These are phyloP conservation scores for Lithodes maja DNA, from an alignment of 2,888 invertebrate genomes.

Conservation along the genomic window DNA sequence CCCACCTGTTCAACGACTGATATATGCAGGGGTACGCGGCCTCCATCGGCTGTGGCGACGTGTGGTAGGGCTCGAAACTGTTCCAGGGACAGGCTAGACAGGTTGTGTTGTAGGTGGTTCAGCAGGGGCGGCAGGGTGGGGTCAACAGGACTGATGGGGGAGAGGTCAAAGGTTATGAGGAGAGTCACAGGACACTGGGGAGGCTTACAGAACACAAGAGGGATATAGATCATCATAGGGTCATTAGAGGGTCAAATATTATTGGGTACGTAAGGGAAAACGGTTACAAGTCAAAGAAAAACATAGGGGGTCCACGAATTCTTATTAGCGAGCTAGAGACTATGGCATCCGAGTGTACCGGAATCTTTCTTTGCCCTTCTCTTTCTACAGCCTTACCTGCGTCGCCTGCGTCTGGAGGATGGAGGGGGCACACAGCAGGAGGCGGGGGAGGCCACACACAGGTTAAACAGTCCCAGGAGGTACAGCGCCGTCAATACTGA, in stretches of 20 bases:
- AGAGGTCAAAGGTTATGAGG: neutral
- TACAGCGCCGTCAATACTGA: constrained; percentile 70
- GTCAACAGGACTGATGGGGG: constrained; percentile 38
- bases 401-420: constrained; percentile 54
- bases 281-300: neutral
- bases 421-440: constrained; percentile 69
- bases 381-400: constrained; percentile 15
- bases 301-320: neutral
- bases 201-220: neutral
- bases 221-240: neutral
- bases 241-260: neutral
- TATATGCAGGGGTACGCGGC: constrained; percentile 64
- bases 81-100: constrained; percentile 50
- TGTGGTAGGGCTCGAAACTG: constrained; percentile 60
- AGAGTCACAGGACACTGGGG: neutral
- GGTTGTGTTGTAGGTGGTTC: constrained; percentile 60
- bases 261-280: neutral
- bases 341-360: too few relatives aligned
- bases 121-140: constrained; percentile 57
- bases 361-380: too few relatives aligned
- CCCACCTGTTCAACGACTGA: constrained; percentile 68
- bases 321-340: too few relatives aligned
- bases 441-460: constrained; percentile 68
- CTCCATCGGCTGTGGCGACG: constrained; percentile 62
- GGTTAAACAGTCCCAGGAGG: constrained; percentile 69